Evolutionary conservation across 2,888 invertebrate species (phyloP), one percentile per base, ranked within the genome.

Genomic region (Sesia bembeciformis): DNA sequence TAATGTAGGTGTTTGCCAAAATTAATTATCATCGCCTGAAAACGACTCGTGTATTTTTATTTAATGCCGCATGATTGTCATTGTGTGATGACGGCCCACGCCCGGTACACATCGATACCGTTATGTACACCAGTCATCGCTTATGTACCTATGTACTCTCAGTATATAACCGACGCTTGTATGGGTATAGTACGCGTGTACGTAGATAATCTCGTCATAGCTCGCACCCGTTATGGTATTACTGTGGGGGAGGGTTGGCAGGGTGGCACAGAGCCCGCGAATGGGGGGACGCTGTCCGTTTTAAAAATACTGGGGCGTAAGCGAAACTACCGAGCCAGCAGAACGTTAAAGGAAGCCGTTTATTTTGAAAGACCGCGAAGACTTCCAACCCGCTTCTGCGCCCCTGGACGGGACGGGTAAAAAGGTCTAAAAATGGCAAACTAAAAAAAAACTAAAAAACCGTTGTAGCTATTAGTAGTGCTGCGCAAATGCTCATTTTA

Each of bases 151-250:
- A 82, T 84, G 74, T 84, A 76, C 73, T 71, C 59, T 70, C 62
- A 64, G 78, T 83, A 88, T 67, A 88, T 86, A 84, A 62, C 62
- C 74, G 66, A 61, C 72, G 76, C 73, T 71, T 78, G 81, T 81
- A 76, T 70, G 74, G 76, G 74, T 78, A 78, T 79, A 75, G 76
- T 72, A 69, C 68, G 81, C 79, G 76, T 80, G 80, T 84, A 84
- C 76, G 84, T 84, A 84, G 79, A 89, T 89, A 88, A 89, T 89
- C 88, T 87, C 88, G 86, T 88, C 87, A 88, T 88, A 88, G 85
- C 84, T 81, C 81, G 82, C 86, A 78, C 87, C 88, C 86, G 87
- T 86, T 88, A 89, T 89, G 88, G 87, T 84, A 88, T 88, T 84
- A 87, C 86, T 81, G 85, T 81, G 81, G 74, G 79, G 79, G 78